Evolutionary conservation across 2,113 vertebrate genomes (phyloP), one percentile per base, ranked within the genome.

Genomic region (Psammodynastes pulverulentus): DNA sequence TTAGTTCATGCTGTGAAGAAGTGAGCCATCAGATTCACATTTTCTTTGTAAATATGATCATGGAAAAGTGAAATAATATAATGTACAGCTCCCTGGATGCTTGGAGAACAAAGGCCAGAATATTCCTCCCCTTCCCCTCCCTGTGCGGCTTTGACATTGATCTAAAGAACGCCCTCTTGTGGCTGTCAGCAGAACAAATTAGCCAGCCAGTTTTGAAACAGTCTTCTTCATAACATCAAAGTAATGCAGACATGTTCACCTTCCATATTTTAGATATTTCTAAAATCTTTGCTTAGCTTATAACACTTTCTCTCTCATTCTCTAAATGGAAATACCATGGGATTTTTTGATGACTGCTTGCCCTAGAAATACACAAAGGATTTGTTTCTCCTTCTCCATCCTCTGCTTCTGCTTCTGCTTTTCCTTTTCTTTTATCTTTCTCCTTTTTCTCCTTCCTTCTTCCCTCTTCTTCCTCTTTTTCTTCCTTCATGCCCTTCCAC

Each of bases 121-220:
- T 96, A 94, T 92, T 91, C 91, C 96, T n/a, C 93, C 92, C 94
- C 95, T 95, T 97, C 94, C 94, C 93, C 96, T 92, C 96, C 95
- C 95, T 4, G 95, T 97, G 97, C 98, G 98, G 98, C 98, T 98
- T 98, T 99, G 99, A 99, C 99, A 99, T 99, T 99, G 99, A 99
- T 99, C 99, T 97, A 97, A 98, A 98, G 97, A 97, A 98, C 98
- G 99, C 99, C 99, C 98, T 97, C 99, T 98, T 97, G 99, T 98
- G 99, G 99, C 87, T 84, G 95, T 91, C 51, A 94, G 93, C 86
- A 52, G 9, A 15, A 87, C 86, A 23, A 45, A 62, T 87, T 72
- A 72, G 89, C 54, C 72, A 84, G 21, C 72, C 91, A 88, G 86
- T 94, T 91, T 24, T 23, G 39, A 51, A 91, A 84, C 49, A 87